Base-by-base conservation (phyloP, 2,888 invertebrate species). In the Prosopocoilus inquinatus region DNA sequence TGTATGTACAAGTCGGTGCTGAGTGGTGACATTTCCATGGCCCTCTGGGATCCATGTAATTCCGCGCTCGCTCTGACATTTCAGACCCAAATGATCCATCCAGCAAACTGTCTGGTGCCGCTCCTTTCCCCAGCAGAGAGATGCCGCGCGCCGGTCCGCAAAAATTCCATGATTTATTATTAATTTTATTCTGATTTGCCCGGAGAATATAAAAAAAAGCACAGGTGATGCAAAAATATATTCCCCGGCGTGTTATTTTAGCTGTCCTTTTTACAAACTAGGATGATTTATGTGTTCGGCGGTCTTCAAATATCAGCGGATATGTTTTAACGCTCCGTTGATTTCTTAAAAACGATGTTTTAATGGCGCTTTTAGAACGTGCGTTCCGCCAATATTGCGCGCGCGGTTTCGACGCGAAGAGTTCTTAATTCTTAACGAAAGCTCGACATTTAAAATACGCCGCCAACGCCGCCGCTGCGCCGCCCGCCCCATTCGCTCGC, bases 1-100 rank as follows among this genome's bases (percentile, higher is more conserved):
- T 74, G 73, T 72, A 72, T 69, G 71, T 75, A 73, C 71, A 74
- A 74, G 71, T 72, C 70, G 68, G 67, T 66, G 71, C 68, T 70
- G 74, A 75, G 75, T 75, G 75, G 73, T 75, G 76, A 76, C 76
- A 76, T 76, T 76, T 76, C 64, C 69, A 71, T 65, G 65, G 67
- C 67, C 75, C 73, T 59, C 50, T 44, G 75, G 76, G 76, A 75
- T 70, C 70, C 73, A 72, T 73, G 71, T 73, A 74, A 75, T 75
- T 75, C 71, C 70, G 68, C 67, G 69, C 69, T 73, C 66, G 66
- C 68, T 67, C 70, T 73, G 75, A 73, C 75, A 75, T 76, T 74
- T 74, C 73, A 66, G 69, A 71, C 70, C 69, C 67, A 69, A 73
- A 71, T 72, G 72, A 73, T 72, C 70, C 70, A 70, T 71, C 64